Evolutionary conservation across 2,888 invertebrate genomes (phyloP), one percentile per base, ranked within the genome.

Genomic region (Noctua janthe): DNA sequence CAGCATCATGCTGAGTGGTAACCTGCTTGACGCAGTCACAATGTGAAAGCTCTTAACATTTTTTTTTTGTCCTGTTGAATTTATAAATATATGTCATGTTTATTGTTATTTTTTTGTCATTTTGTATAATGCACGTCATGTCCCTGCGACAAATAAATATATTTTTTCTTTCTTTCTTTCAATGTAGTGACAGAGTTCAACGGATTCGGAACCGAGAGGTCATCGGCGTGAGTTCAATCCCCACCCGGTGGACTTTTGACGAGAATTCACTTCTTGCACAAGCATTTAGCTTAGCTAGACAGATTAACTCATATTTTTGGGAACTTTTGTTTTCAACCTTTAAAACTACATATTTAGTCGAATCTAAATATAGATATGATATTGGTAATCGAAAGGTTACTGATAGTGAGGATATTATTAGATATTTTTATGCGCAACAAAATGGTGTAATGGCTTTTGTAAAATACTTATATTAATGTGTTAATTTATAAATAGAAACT

Each of bases 331-430:
- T n/a, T 39, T n/a, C 15, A 29, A 62, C 35, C 59, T 75, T 49
- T 39, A 20, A n/a, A 74, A 62, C 20, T 15, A n/a, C 2, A 35
- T 15, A 62, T 49, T n/a, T 59, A 39, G 47, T 43, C 17, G 17
- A 78, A 23, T 78, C 78, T 69, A 69, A 78, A 78, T 51, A 35
- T 47, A 64, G 49, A 39, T 77, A 67, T 49, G 49, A 17, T 49
- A 39, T 8, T 35, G 35, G 35, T 35, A 35, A 23, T 49, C 20
- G 11, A 39, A 67, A n/a, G 20, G 23, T 35, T 73, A 47, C 62
- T 62, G n/a, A 76, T 29, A 17, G n/a, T 29, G 23, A 64, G 43
- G 6, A 43, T 64, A 66, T 54, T 51, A 35, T 66, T 51, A 49
- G 78, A 54, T 56, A 51, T 23, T 49, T 43, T 64, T 51, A 35